Evolutionary conservation across 2,113 vertebrate genomes (phyloP).

Genomic region (Osmerus mordax): DNA sequence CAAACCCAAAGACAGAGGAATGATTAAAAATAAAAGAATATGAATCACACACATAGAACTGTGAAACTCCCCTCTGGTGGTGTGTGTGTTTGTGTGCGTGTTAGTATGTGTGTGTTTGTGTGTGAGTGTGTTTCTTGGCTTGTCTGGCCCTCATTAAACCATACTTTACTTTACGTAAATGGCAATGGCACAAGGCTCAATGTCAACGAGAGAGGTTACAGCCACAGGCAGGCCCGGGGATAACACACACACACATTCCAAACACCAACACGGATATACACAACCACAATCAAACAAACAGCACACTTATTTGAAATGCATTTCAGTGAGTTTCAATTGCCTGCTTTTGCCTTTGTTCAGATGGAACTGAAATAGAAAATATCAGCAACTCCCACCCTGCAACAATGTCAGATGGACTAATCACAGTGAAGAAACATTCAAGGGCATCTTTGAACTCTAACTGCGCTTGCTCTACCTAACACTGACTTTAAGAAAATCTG

Average conservation of each 20-base stretch:
- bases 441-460: too few relatives aligned
- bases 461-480: too few relatives aligned
- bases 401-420: too few relatives aligned
- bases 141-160: slow-evolving; percentile 61
- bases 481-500: too few relatives aligned
- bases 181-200: slow-evolving; percentile 56
- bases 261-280: slow-evolving; percentile 30
- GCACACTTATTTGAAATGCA: neutral
- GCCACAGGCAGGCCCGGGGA: slow-evolving; percentile 58
- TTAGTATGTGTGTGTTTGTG: slow-evolving; percentile 16
- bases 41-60: slow-evolving; percentile 62
- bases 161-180: slow-evolving; percentile 66
- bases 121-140: slow-evolving; percentile 27
- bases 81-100: slow-evolving; percentile 7
- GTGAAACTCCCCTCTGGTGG: slow-evolving; percentile 51
- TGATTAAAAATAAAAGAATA: slow-evolving; percentile 71
- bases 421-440: too few relatives aligned
- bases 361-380: too few relatives aligned
- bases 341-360: too few relatives aligned
- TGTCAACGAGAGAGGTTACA: slow-evolving; percentile 63
- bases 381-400: too few relatives aligned
- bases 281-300: slow-evolving; percentile 27
- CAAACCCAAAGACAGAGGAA: slow-evolving; percentile 66
- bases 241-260: slow-evolving; percentile 21
- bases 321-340: too few relatives aligned